phyloP scores from a whole-genome alignment of 2,888 invertebrate genomes.

The Orthosia incerta region DNA sequence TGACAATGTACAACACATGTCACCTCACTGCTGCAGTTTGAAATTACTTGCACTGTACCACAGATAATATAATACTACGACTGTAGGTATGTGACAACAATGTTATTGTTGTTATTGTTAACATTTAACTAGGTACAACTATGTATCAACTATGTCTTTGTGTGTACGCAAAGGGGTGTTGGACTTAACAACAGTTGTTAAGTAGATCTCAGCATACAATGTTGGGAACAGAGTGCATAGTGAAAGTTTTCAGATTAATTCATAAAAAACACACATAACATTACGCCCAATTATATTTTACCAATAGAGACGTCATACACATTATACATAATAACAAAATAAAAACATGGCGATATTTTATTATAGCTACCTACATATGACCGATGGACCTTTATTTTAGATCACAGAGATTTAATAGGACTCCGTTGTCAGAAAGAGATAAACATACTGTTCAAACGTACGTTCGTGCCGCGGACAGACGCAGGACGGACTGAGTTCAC shows the following conservation, averaged over 20 bases:
- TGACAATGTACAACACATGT: constrained; percentile 34
- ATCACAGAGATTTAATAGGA: too few relatives aligned
- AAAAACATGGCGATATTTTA: too few relatives aligned
- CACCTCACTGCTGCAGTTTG: constrained; percentile 32
- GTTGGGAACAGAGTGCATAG: background rate
- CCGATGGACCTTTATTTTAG: too few relatives aligned
- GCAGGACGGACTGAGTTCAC: too few relatives aligned
- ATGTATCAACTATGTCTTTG: background rate
- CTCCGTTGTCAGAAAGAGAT: too few relatives aligned
- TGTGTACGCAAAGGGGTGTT: background rate
- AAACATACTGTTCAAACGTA: too few relatives aligned
- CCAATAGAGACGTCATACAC: too few relatives aligned
- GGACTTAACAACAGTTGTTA: constrained; percentile 1
- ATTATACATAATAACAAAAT: too few relatives aligned
- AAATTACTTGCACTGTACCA: constrained; percentile 29
- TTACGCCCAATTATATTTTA: too few relatives aligned
- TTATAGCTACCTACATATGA: too few relatives aligned
- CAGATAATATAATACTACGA: too few relatives aligned
- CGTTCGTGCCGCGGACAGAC: too few relatives aligned
- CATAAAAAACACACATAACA: background rate
- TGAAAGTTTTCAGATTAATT: background rate
- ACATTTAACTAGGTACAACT: constrained; percentile 31
- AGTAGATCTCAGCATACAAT: constrained; percentile 7
- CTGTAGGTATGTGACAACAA: constrained; percentile 25
- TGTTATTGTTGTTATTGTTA: constrained; percentile 56